phyloP scores from a whole-genome alignment of 1,140 invertebrate species.

The Meloidogyne exigua region DNA sequence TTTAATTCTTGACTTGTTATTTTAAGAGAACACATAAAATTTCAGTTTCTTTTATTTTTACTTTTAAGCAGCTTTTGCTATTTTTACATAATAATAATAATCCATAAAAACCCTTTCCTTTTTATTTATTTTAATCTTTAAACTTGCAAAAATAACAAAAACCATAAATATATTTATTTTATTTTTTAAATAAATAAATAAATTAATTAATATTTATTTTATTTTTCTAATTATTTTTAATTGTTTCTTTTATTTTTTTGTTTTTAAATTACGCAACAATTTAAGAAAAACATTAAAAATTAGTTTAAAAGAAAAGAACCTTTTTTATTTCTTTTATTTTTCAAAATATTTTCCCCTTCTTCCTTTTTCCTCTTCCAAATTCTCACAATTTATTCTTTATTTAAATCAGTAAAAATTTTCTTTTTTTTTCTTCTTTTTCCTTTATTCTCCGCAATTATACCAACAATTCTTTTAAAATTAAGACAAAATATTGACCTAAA shows the following conservation, averaged over 20 bases:
- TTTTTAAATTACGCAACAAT: constrained; percentile 5
- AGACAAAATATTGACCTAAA: too few species aligned
- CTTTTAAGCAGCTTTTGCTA: not conserved
- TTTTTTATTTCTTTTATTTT: not conserved
- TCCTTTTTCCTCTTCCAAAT: too few species aligned
- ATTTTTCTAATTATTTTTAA: not conserved
- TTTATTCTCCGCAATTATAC: too few species aligned
- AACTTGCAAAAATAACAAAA: not conserved
- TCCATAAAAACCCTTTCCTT: not conserved
- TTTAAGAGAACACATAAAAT: not conserved
- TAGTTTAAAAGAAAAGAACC: not conserved
- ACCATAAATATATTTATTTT: not conserved
- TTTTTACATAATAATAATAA: constrained; percentile 2
- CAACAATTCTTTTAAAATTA: too few species aligned
- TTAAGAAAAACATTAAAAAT: not conserved
- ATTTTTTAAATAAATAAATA: too few species aligned
- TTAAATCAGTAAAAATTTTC: too few species aligned
- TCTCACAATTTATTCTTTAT: too few species aligned
- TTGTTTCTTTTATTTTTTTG: not conserved
- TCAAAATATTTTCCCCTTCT: too few species aligned
- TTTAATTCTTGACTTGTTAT: too few species aligned
- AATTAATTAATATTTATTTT: too few species aligned
- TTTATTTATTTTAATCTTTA: not conserved
- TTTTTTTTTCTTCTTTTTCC: too few species aligned
- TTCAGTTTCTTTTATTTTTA: not conserved